Evolutionary conservation across 2,797 vertebrate genomes (phyloP), one percentile per base, ranked within the genome.

Genomic region (Pelobates cultripes): DNA sequence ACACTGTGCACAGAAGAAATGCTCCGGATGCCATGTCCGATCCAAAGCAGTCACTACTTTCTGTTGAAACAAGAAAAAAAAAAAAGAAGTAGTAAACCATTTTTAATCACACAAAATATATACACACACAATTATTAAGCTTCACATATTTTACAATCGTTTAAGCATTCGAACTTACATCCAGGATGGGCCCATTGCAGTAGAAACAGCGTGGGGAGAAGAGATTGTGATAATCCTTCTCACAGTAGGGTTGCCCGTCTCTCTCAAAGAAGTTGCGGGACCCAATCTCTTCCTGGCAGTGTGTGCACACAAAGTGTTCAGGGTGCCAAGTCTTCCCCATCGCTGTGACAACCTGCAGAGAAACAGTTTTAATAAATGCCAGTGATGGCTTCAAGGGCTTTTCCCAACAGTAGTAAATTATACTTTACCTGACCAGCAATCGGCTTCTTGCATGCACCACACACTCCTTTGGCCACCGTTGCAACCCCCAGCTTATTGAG

Each of bases 1-100:
- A 83, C 98, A 99, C 87, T 99, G 98, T 64, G 97, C 98, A 76
- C 98, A 99, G 93, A 99, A 99, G 87, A 99, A 99, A 87, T 99
- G 98, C 86, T 99, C 98, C 0, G 98, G 98, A 74, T 99, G 98
- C 98, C 98, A 99, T n/a, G 98, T 99, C 86, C 95, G 92, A 85
- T 99, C 97, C 88, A 99, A 89, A 63, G 97, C 98, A 0, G 97
- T 99, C 87, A 99, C 97, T 45, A 99, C 98, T 99, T 98, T 98
- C 98, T 99, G 91, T 79, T 89, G 4, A 61, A 8, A 87, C 80
- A 85, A 80, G 51, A 80, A 40, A 3, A 17, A 40, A 42, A 41
- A 40, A 28, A n/a, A 9, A 15, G n/a, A n/a, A n/a, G n/a, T n/a
- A n/a, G 15, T 9, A 42, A 70, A 8, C 3, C 8, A 57, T 12